phyloP scores from a whole-genome alignment of 2,113 vertebrate genomes.

The Mormoops blainvillei region DNA sequence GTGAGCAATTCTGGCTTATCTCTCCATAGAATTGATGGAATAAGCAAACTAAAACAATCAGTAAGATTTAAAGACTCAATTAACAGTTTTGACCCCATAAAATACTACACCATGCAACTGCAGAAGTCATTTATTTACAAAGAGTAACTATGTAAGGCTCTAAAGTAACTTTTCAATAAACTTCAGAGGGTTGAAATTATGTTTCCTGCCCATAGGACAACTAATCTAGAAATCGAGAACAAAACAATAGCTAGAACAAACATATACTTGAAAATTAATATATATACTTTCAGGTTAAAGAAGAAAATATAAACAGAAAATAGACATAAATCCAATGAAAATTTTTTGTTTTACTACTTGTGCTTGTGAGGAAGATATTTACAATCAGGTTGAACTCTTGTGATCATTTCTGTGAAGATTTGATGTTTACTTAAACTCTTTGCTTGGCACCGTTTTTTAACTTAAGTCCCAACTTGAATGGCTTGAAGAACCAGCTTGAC shows the following conservation, averaged over 20 bases:
- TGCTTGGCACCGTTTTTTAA: conserved; percentile 35
- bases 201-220: not conserved
- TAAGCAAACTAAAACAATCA: not conserved
- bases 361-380: conserved; percentile 34
- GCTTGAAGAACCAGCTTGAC: conserved; percentile 48
- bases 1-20: not conserved
- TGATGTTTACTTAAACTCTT: conserved; percentile 53
- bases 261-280: conserved; percentile 19
- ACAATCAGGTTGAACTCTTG: not conserved
- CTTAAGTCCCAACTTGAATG: conserved; percentile 46
- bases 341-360: conserved; percentile 30
- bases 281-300: conserved; percentile 5
- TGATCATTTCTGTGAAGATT: conserved; percentile 47
- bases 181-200: not conserved
- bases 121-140: not conserved
- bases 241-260: not conserved
- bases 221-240: conserved; percentile 28
- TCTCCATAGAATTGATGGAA: not conserved
- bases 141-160: not conserved
- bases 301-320: not conserved
- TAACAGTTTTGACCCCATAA: not conserved
- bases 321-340: conserved; percentile 7
- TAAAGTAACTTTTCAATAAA: not conserved
- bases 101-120: not conserved
- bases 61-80: not conserved